These are phyloP conservation scores for Tuberolachnus salignus DNA, from an alignment of 2,888 invertebrate genomes.

Conservation along the genomic window DNA sequence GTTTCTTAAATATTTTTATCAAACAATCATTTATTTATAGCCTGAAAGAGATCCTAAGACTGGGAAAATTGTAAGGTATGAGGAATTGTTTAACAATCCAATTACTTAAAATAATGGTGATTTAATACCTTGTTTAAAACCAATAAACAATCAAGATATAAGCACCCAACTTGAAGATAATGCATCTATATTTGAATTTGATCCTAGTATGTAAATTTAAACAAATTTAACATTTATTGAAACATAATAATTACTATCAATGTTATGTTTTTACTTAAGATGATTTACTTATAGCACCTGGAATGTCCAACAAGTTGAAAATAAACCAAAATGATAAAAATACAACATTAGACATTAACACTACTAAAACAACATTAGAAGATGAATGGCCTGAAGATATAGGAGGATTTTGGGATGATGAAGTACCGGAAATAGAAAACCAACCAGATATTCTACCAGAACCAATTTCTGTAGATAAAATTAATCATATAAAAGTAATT, in stretches of 20 bases:
- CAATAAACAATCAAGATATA: slow-evolving; percentile 13
- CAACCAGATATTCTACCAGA: slow-evolving; percentile 20
- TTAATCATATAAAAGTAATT: slow-evolving; percentile 40
- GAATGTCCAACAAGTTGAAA: slow-evolving; percentile 38
- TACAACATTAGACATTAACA: neutral
- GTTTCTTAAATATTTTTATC: neutral
- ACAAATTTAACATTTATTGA: neutral
- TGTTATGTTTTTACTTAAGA: neutral
- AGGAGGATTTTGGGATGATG: slow-evolving; percentile 43
- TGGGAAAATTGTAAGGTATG: slow-evolving; percentile 34
- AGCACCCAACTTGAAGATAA: neutral
- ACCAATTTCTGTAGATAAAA: slow-evolving; percentile 36
- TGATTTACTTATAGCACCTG: slow-evolving; percentile 40
- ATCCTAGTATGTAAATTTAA: slow-evolving; percentile 29
- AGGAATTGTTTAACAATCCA: slow-evolving; percentile 46
- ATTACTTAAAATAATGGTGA: slow-evolving; percentile 25
- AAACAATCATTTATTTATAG: slow-evolving; percentile 18
- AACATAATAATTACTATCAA: neutral
- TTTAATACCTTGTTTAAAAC: slow-evolving; percentile 42
- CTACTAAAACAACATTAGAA: neutral
- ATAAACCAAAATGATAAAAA: slow-evolving; percentile 35
- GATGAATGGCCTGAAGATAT: slow-evolving; percentile 46
- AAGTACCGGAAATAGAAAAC: slow-evolving; percentile 20
- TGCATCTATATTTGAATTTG: slow-evolving; percentile 40
- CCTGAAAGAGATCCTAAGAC: slow-evolving; percentile 44